Base-by-base conservation (phyloP, 2,113 vertebrate species). In the Marmota flaviventris region DNA sequence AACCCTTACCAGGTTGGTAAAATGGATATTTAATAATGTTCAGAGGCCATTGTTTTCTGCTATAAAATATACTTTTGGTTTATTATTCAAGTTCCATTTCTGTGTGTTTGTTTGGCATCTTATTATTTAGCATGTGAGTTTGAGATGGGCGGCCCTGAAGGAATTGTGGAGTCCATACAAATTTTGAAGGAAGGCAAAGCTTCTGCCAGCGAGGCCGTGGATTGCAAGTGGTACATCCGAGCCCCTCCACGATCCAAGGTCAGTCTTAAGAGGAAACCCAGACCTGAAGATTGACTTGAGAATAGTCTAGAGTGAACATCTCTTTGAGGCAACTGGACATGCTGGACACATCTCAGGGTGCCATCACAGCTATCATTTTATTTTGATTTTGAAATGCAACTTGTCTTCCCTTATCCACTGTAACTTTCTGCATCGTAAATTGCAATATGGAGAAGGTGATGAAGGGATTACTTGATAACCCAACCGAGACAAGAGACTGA, bases 141-240 rank as follows among this genome's bases (percentile, higher is more conserved):
- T 98, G 99, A 99, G 98, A 99, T 99, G 99, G 99, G 99, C 95
- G 99, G 99, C 96, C 99, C 99, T 32, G 99, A 99, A 99, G 99
- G 99, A 95, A 99, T 99, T 97, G 99, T 99, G 97, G 99, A 99
- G 98, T 99, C 99, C 89, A 95, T 99, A 97, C 99, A 99, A 97
- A 99, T 99, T 98, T 98, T 99, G 96, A 99, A 99, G 98, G 99
- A 99, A 73, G 99, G 99, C 97, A 99, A 99, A 98, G 99, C 99
- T 91, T 99, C 98, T 92, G 99, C 99, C 87, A 98, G 99, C 0
- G 99, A 99, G 98, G 99, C 99, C 18, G 99, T 99, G 86, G 99
- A 99, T 98, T 99, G 99, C 98, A 99, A 99, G 98, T 99, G 99
- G 99, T 99, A 99, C 98, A 99, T 99, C 98, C 99, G 99, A 70